Conservation (phyloP, 2,888 invertebrate genomes). For the Tiliacea aurago region DNA sequence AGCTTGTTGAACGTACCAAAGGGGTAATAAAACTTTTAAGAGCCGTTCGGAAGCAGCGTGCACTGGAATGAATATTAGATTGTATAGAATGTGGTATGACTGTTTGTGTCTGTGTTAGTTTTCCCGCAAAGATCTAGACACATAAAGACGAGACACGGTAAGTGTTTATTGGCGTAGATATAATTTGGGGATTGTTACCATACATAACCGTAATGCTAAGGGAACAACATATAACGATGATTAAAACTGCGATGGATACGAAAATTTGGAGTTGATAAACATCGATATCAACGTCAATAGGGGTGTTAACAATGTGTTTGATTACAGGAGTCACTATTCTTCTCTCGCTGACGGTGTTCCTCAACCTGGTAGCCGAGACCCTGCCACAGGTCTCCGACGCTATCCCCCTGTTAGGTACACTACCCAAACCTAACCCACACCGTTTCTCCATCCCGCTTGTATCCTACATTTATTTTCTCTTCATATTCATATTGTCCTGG, state of each 20-base stretch:
- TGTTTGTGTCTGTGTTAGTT: conserved; percentile 75
- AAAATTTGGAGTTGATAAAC: conserved; percentile 15
- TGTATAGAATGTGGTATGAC: conserved; percentile 79
- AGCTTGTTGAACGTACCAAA: conserved; percentile 69
- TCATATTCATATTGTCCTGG: conserved; percentile 73
- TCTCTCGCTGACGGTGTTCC: conserved; percentile 99
- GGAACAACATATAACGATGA: conserved; percentile 3
- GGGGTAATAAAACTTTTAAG: conserved; percentile 71
- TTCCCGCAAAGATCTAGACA: conserved; percentile 60
- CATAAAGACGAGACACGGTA: conserved; percentile 65
- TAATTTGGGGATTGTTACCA: conserved; percentile 67
- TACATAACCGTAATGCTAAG: conserved; percentile 45
- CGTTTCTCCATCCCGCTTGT: conserved; percentile 79
- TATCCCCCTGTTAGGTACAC: conserved; percentile 99
- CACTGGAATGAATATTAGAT: conserved; percentile 77
- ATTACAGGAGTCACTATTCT: conserved; percentile 99
- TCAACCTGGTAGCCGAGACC: conserved; percentile 99
- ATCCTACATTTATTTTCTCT: conserved; percentile 77
- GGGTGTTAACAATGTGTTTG: conserved; percentile 91
- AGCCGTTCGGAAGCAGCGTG: conserved; percentile 74
- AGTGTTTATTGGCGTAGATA: conserved; percentile 73
- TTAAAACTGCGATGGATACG: neutral
- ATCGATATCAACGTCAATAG: conserved; percentile 58
- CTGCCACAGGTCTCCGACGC: conserved; percentile 99
- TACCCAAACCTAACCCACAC: conserved; percentile 84